Percentiles rank a stretch among this genome's conserved stretches.
These are phyloP conservation scores for Hippocampus abdominalis DNA, from an alignment of 2,113 vertebrate genomes.

Conservation along the genomic window DNA sequence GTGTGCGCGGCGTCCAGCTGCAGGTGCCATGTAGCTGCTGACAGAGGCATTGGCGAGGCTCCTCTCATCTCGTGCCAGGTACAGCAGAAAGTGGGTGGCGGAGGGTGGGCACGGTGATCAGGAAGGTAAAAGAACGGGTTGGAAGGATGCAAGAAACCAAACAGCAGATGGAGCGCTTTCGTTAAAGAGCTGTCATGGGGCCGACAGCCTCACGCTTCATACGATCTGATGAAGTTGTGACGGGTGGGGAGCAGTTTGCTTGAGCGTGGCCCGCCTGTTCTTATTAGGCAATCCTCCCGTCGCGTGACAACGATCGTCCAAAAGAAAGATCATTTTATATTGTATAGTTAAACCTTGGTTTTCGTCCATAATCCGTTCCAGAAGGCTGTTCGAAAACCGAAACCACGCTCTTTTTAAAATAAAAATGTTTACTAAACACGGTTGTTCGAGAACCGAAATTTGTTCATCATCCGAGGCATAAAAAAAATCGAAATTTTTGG, in stretches of 20 bases:
- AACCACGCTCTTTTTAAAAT: too few relatives aligned
- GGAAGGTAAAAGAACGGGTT: not conserved
- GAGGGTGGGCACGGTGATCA: conserved; percentile 10
- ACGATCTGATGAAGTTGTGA: conserved; percentile 51
- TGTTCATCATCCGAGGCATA: too few relatives aligned
- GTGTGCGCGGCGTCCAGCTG: conserved; percentile 8
- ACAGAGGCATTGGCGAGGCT: conserved; percentile 15
- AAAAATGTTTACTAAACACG: too few relatives aligned
- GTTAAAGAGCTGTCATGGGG: conserved; percentile 55
- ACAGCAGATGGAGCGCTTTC: conserved; percentile 61
- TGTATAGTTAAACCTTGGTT: too few relatives aligned
- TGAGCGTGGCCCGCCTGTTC: conserved; percentile 34
- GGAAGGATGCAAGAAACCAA: conserved; percentile 19
- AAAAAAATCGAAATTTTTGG: too few relatives aligned
- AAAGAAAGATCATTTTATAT: too few relatives aligned
- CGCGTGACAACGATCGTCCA: not conserved
- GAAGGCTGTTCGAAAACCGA: too few relatives aligned
- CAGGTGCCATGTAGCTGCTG: conserved; percentile 33
- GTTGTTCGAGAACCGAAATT: too few relatives aligned
- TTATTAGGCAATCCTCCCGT: conserved; percentile 40
- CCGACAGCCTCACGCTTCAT: conserved; percentile 40
- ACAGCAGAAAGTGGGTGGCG: conserved; percentile 9
- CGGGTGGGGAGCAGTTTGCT: conserved; percentile 61
- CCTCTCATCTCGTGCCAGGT: conserved; percentile 43
- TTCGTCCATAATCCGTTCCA: too few relatives aligned